Evolutionary conservation across 2,113 vertebrate species (phyloP).

Genomic region (Albula goreensis): DNA sequence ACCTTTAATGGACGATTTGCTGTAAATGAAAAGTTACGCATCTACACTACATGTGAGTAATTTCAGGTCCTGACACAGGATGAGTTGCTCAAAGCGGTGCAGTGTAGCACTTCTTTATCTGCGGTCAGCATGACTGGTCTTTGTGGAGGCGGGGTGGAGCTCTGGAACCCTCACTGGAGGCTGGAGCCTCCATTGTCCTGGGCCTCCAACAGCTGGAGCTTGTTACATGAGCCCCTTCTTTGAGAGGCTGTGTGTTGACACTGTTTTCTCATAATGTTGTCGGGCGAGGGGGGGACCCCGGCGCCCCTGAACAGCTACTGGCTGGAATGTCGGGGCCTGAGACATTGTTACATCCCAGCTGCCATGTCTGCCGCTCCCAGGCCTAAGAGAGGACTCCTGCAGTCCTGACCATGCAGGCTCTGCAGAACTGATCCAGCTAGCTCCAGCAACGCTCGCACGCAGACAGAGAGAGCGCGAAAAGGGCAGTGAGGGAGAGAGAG

Average conservation of each 20-base stretch:
- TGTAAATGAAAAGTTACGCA: not conserved
- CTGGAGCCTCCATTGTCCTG: not conserved
- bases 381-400: not conserved
- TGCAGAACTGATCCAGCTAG: not conserved
- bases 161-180: not conserved
- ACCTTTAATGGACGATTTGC: not conserved
- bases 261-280: conserved; percentile 23
- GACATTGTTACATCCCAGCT: conserved; percentile 21
- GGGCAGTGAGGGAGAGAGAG: not conserved
- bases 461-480: not conserved
- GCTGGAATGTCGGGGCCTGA: not conserved
- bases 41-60: not conserved
- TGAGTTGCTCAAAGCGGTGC: not conserved
- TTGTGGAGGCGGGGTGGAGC: not conserved
- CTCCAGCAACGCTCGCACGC: too few species aligned
- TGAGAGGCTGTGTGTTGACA: conserved; percentile 20
- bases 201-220: conserved; percentile 18
- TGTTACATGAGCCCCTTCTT: conserved; percentile 5
- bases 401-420: not conserved
- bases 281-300: conserved; percentile 3
- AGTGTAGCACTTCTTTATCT: not conserved
- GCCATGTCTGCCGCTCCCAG: not conserved
- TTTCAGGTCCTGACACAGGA: not conserved
- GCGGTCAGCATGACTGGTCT: not conserved
- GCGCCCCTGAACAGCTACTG: conserved; percentile 16